Evolutionary conservation across 1,140 invertebrate species (phyloP), one percentile per base, ranked within the genome.

Genomic region (Hetaerina americana): DNA sequence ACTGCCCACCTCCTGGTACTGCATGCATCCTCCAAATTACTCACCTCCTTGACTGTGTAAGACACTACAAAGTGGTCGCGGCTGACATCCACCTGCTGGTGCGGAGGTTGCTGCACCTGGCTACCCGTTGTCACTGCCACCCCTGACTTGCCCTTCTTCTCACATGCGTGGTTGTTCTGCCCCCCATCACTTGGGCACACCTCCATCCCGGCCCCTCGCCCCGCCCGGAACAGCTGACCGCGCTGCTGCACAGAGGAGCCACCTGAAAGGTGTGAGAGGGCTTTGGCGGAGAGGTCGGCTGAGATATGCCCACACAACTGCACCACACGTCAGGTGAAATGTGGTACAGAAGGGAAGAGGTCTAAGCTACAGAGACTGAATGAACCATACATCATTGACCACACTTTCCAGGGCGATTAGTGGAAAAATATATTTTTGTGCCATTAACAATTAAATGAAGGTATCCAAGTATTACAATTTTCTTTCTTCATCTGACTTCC

Each of bases 101-200:
- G 69, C 26, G 27, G 25, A 1, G 25, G 25, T 15, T 26, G 67
- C 27, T 26, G 25, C 2, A 6, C 27, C 67, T 1, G 27, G 49
- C 89, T 85, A n/a, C n/a, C n/a, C n/a, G n/a, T n/a, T n/a, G n/a
- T n/a, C n/a, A n/a, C n/a, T n/a, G n/a, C n/a, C n/a, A n/a, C n/a
- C n/a, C n/a, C n/a, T n/a, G n/a, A n/a, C 80, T 90, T 88, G 24
- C 88, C 88, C 82, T 90, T 88, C 78, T 86, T 85, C 80, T 89
- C 87, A 74, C 89, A 85, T 70, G 80, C 78, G 74, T 57, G 40
- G 10, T 57, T 57, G 40, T 81, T 81, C 73, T 81, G 78, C 31
- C 80, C 75, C 77, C 79, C 80, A 75, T 84, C 82, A 76, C 81
- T 76, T 29, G 82, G 79, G 77, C 83, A 82, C 74, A 82, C 82